Percentiles rank a stretch among this genome's conserved stretches.
Conservation (phyloP, 2,888 invertebrate species). For the Thecophora atra region DNA sequence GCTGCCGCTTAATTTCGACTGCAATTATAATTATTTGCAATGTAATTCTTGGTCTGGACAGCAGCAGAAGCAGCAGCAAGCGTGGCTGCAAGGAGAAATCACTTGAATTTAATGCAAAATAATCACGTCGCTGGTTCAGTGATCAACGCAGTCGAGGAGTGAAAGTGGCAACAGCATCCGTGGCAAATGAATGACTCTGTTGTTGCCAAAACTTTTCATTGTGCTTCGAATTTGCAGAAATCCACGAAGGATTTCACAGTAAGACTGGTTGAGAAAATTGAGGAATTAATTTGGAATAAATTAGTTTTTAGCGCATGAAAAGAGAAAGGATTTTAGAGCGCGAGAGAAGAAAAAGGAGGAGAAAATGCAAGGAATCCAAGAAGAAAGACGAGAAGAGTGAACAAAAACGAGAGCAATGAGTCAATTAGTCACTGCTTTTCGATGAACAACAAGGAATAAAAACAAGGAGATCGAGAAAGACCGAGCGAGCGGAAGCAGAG, state of each 20-base stretch:
- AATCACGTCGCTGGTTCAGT: constrained; percentile 21
- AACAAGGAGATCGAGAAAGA: no score
- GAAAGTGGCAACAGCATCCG: neutral
- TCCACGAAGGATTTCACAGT: constrained; percentile 6
- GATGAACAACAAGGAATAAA: no score
- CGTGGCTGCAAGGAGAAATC: neutral
- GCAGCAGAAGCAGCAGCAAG: neutral
- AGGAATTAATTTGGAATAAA: neutral
- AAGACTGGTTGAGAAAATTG: neutral
- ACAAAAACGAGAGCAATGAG: no score
- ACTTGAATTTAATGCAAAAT: constrained; percentile 23
- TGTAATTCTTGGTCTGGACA: constrained; percentile 22
- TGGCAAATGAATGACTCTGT: neutral
- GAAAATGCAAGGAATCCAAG: no score
- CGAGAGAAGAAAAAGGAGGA: neutral
- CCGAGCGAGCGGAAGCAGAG: no score
- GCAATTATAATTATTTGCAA: constrained; percentile 34
- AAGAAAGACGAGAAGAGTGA: no score
- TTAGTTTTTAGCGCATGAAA: neutral
- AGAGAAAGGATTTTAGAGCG: neutral
- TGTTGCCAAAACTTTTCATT: constrained; percentile 5
- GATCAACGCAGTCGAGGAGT: neutral
- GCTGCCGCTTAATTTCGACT: constrained; percentile 29
- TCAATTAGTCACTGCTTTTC: no score
- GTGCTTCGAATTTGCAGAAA: constrained; percentile 6